These are phyloP conservation scores for Tetranychus cinnabarinus DNA, from an alignment of 1,140 invertebrate species.

Conservation along the genomic window DNA sequence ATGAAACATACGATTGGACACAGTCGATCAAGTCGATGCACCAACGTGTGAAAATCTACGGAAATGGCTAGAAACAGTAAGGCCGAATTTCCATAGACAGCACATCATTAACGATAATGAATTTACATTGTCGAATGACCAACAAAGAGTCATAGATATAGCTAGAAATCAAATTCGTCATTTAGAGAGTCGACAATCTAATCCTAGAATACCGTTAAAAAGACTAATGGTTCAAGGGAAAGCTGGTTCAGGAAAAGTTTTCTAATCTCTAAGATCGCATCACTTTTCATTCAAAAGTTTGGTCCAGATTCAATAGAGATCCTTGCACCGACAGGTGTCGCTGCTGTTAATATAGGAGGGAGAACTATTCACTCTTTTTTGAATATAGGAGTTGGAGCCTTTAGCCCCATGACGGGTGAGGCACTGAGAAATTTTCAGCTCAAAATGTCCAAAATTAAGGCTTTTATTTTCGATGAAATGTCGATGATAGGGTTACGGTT, in stretches of 20 bases:
- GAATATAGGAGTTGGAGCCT: background rate
- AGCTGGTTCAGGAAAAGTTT: background rate
- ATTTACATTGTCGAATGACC: background rate
- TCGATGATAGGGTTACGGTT: background rate
- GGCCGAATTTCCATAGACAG: background rate
- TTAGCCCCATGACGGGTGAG: background rate
- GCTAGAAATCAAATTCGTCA: background rate
- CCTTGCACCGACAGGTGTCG: background rate
- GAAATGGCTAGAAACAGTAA: background rate
- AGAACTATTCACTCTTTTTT: background rate
- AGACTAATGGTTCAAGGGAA: background rate
- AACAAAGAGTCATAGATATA: background rate
- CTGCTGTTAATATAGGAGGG: background rate
- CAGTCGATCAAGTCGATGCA: background rate
- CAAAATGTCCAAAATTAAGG: background rate
- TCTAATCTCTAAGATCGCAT: background rate
- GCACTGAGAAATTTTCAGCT: background rate
- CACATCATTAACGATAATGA: background rate
- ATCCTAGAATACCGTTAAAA: background rate
- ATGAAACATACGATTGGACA: background rate
- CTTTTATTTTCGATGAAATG: background rate
- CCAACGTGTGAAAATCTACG: background rate
- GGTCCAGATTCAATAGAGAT: background rate
- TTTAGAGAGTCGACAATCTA: background rate
- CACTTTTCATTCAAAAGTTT: background rate